Conservation (phyloP, 1,140 invertebrate genomes). For the Bombus pascuorum region DNA sequence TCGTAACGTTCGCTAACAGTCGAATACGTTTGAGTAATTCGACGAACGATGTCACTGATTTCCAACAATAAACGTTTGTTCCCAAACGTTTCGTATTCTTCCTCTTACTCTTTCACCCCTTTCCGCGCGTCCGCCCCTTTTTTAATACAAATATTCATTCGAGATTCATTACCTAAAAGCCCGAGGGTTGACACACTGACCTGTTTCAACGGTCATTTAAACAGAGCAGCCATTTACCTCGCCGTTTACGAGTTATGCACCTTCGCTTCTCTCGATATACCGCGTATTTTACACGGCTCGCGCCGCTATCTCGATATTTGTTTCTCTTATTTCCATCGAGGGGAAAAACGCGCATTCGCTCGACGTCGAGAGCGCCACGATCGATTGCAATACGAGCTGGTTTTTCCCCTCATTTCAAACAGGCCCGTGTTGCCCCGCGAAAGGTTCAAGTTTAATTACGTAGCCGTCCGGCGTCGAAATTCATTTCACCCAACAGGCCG, state of each 20-base stretch:
- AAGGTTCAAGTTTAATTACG: constrained; percentile 37
- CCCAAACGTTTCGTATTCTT: constrained; percentile 10
- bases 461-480: neutral
- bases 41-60: constrained; percentile 33
- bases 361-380: neutral
- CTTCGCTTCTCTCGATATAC: constrained; percentile 40
- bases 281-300: constrained; percentile 29
- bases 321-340: constrained; percentile 9
- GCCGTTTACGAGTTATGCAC: constrained; percentile 16
- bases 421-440: neutral
- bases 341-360: neutral
- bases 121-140: no score
- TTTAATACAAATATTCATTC: constrained; percentile 39
- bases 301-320: constrained; percentile 33
- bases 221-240: constrained; percentile 29
- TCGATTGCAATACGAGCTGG: constrained; percentile 13
- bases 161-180: constrained; percentile 64
- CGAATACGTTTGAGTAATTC: constrained; percentile 25
- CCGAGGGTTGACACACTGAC: constrained; percentile 51
- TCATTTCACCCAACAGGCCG: neutral
- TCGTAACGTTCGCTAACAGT: neutral
- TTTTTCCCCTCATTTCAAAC: neutral
- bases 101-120: neutral
- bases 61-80: constrained; percentile 24
- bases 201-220: constrained; percentile 20